Base-by-base conservation (phyloP, 2,113 vertebrate genomes). In the Anoplopoma fimbria region DNA sequence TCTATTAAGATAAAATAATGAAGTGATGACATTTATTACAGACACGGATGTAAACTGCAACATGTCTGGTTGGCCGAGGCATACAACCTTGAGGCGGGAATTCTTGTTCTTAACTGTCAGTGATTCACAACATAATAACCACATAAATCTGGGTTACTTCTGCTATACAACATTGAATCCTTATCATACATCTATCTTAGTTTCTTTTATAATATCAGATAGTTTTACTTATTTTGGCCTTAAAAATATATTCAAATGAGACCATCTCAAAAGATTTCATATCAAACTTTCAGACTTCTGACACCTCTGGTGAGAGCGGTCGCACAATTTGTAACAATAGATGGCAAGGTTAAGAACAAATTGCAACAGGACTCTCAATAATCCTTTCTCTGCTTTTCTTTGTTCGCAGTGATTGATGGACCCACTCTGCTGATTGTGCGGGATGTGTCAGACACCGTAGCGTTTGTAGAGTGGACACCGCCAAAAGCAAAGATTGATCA, bases 401-500 rank as follows among this genome's bases (percentile, higher is more conserved):
- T 36, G 75, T 65, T 53, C 75, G 19, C 23, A 99, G 98, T 97
- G 90, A 99, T 99, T 0, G 98, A 99, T 0, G 97, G 97, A 14
- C 98, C 98, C 0, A 96, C 95, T 0, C 95, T 97, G 92, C 95
- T 99, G 90, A 87, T 97, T 49, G 96, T 99, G 73, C 96, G 98
- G 6, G 98, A 99, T 0, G 95, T 99, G 79, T 98, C 97, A 0
- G 98, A 99, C 92, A 98, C 97, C 0, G 97, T 99, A 86, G 98
- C 98, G 33, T 99, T 99, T 15, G 97, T 99, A 84, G 97, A 99
- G 89, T 99, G 98, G 98, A 97, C 92, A 0, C 95, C 96, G 0
- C 97, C 98, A 0, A 97, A 96, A 4, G 97, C 98, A 79, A 98
- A 96, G 93, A 96, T 99, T 21, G 97, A 99, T 14, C 94, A 97